Percentiles rank a stretch among this genome's conserved stretches.
These are phyloP conservation scores for Philotrypesis tridentata DNA, from an alignment of 1,140 invertebrate genomes.

Conservation along the genomic window DNA sequence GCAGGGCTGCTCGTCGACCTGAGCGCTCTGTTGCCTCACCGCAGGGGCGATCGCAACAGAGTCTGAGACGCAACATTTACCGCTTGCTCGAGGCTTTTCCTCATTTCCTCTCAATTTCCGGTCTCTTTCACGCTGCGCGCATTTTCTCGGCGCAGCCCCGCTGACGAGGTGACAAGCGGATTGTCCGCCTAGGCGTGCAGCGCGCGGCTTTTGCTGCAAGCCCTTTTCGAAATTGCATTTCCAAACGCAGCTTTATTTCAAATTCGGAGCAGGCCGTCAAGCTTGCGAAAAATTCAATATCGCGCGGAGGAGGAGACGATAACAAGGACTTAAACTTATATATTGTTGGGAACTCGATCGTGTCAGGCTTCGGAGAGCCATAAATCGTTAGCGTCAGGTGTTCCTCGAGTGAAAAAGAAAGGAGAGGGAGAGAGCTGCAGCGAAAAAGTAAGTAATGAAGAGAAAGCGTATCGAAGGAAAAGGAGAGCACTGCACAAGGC, in stretches of 20 bases:
- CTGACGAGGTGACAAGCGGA: background rate
- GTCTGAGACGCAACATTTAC: slow-evolving; percentile 10
- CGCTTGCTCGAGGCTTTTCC: slow-evolving; percentile 16
- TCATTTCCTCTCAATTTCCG: slow-evolving; percentile 44
- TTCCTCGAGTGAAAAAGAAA: slow-evolving; percentile 7
- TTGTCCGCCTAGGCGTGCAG: background rate
- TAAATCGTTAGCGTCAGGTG: slow-evolving; percentile 40
- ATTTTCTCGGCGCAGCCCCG: background rate
- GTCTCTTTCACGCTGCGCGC: background rate
- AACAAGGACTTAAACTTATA: slow-evolving; percentile 36
- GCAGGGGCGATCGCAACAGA: background rate
- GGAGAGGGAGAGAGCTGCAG: slow-evolving; percentile 8
- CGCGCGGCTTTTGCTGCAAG: background rate
- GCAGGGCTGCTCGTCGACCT: background rate
- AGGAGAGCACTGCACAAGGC: background rate
- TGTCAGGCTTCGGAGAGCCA: slow-evolving; percentile 29
- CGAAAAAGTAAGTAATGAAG: slow-evolving; percentile 34
- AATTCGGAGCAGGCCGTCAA: background rate
- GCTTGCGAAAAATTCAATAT: slow-evolving; percentile 34
- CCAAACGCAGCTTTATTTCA: too few species aligned
- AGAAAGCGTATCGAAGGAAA: background rate
- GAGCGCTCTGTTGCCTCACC: background rate
- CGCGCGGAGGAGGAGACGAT: slow-evolving; percentile 6
- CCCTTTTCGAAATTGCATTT: background rate
- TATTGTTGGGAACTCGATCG: slow-evolving; percentile 41